Evolutionary conservation across 2,888 invertebrate species (phyloP), one percentile per base, ranked within the genome.

Genomic region (Ligdia adustata): DNA sequence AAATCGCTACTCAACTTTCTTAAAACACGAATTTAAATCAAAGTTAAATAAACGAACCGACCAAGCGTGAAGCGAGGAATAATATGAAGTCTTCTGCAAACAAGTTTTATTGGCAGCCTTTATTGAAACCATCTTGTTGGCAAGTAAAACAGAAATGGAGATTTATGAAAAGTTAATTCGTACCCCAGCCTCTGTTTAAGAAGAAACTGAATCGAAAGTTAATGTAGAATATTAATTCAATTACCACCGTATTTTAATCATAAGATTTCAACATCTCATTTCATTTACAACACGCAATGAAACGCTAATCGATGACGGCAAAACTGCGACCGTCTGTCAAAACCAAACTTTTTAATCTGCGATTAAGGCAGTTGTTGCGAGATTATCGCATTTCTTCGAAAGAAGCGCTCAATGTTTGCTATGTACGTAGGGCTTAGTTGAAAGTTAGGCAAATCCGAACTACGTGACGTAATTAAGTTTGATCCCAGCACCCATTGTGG

Each of bases 391-490:
- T 46, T 44, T 53, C 47, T 53, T 46, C 46, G 50, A 60, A 60
- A 60, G 57, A 60, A 60, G 52, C 59, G 43, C 46, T 48, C 20
- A 51, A 51, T 54, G 55, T 55, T 57, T 59, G 46, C 40, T 38
- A 61, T 74, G 68, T 72, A 68, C 66, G 67, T 60, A 55, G 52
- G 60, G 75, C 75, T 78, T 75, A 75, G 70, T 66, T 68, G 67
- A 70, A 73, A 73, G 71, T 76, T 76, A 69, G 69, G 66, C 64
- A 69, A 71, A 75, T 73, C 73, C 75, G 54, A 49, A 54, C 64
- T 74, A 76, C 76, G 76, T 76, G 76, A 75, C 66, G 65, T 75
- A 74, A 76, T 76, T 75, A 76, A 65, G 61, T 60, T 53, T 61
- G 52, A 59, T 64, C 62, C 63, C 61, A 54, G 55, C 51, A 66